Conservation (phyloP, 2,797 vertebrate species). For the Neomorphus geoffroyi region DNA sequence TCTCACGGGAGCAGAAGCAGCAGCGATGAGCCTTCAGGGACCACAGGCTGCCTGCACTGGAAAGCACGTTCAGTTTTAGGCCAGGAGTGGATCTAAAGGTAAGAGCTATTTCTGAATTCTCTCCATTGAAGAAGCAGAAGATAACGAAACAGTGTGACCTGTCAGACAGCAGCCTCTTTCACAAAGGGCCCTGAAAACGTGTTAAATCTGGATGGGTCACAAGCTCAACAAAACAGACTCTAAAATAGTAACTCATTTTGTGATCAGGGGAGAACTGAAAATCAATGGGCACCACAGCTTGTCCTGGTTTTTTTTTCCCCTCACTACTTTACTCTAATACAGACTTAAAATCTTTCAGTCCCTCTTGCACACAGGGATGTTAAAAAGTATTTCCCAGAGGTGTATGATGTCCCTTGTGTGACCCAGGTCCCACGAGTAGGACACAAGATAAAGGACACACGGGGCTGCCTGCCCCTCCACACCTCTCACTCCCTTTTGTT, state of each 20-base stretch:
- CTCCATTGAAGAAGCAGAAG: slow-evolving; percentile 4
- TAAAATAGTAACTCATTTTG: background rate
- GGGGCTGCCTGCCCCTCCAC: background rate
- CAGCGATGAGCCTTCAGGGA: background rate
- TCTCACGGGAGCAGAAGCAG: background rate
- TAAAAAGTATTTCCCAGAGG: background rate
- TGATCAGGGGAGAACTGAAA: background rate
- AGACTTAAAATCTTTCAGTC: background rate
- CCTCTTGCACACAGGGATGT: background rate
- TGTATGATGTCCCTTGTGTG: background rate
- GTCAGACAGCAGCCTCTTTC: slow-evolving; percentile 5
- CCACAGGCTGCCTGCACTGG: background rate
- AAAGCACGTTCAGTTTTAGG: background rate
- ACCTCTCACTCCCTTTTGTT: background rate
- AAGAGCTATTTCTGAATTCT: background rate
- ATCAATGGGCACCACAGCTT: background rate
- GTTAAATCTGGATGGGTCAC: background rate
- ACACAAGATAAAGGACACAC: background rate
- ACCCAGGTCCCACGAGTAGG: background rate
- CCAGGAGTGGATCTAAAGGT: background rate
- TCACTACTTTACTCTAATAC: background rate
- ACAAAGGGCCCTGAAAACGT: background rate
- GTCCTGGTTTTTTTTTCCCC: background rate
- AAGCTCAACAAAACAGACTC: background rate
- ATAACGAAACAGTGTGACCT: background rate